Evolutionary conservation across 2,888 invertebrate species (phyloP), one percentile per base, ranked within the genome.

Genomic region (Pristionchus arcanus): DNA sequence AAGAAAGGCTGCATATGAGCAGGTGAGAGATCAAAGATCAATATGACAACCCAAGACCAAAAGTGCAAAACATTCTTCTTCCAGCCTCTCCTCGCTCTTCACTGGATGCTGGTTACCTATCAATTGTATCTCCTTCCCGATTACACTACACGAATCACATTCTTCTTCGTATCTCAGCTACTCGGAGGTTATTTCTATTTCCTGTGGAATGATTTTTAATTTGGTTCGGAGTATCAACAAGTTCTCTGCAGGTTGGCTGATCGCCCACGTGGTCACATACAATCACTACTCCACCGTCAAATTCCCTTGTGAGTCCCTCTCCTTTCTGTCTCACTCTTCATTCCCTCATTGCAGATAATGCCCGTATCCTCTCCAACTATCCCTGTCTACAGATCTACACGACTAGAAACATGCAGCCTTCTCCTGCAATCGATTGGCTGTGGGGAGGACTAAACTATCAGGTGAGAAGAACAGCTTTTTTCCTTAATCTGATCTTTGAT

Each of bases 241-340:
- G 21, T 37, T 16, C 1, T 13, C 34, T 81, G 9, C 83, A 66
- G 94, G 94, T 15, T 95, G 95, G 90, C 90, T 94, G 42, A 89
- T 94, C 13, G 94, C 94, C 15, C 94, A 94, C 87, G 94, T 94
- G 59, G 94, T 94, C 90, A 94, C 94, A 19, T 94, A 93, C 92
- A 94, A 94, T 81, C 94, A 94, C 89, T 94, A 94, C 83, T 94
- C 94, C 15, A 94, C 94, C 9, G 94, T 94, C 55, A 94, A 94
- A 89, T 94, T 94, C 88, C 91, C 94, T 15, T 90, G 94, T 94
- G 74, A 91, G 93, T 91, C 37, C 21, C 63, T 7, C 37, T 4
- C 31, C 11, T n/a, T n/a, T n/a, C 25, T 16, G n/a, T 31, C 59
- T 81, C 53, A 5, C 49, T 34, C 25, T 28, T 68, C 21, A 37